Evolutionary conservation across 1,140 invertebrate species (phyloP).

Genomic region (Steinernema khuongi): DNA sequence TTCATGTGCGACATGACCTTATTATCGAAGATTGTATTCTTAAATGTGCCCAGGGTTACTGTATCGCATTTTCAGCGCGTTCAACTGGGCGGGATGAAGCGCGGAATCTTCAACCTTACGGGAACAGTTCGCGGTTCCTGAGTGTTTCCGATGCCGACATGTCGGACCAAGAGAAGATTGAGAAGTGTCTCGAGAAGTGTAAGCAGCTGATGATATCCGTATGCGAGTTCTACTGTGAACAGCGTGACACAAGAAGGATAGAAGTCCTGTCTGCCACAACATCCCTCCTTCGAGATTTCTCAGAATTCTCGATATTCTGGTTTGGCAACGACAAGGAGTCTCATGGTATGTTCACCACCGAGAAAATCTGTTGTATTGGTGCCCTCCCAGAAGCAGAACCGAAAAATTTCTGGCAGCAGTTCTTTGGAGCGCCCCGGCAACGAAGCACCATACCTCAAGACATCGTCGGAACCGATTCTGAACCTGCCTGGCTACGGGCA

Average conservation of each 20-base stretch:
- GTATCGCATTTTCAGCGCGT: too few species aligned
- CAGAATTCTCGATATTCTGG: slow-evolving; percentile 54
- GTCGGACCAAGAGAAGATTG: slow-evolving; percentile 53
- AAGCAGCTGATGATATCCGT: slow-evolving; percentile 36
- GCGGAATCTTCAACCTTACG: not conserved
- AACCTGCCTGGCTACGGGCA: not conserved
- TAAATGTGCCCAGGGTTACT: too few species aligned
- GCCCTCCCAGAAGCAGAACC: not conserved
- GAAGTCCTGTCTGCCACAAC: slow-evolving; percentile 41
- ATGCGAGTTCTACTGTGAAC: slow-evolving; percentile 40
- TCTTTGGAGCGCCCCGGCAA: slow-evolving; percentile 11
- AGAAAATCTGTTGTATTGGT: not conserved
- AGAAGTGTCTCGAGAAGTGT: slow-evolving; percentile 48
- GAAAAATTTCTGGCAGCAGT: slow-evolving; percentile 16
- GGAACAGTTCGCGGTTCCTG: not conserved
- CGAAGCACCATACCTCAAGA: not conserved
- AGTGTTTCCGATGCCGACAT: slow-evolving; percentile 19
- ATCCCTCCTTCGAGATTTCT: slow-evolving; percentile 45
- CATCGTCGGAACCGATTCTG: not conserved
- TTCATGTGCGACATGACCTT: too few species aligned
- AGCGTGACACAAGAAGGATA: slow-evolving; percentile 34
- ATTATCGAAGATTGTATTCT: too few species aligned
- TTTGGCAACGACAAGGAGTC: slow-evolving; percentile 17
- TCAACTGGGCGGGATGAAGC: too few species aligned
- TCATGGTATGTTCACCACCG: not conserved